Percentiles rank a stretch among this genome's conserved stretches.
These are phyloP conservation scores for Calcarius lapponicus DNA, from an alignment of 2,797 vertebrate genomes.

Conservation along the genomic window DNA sequence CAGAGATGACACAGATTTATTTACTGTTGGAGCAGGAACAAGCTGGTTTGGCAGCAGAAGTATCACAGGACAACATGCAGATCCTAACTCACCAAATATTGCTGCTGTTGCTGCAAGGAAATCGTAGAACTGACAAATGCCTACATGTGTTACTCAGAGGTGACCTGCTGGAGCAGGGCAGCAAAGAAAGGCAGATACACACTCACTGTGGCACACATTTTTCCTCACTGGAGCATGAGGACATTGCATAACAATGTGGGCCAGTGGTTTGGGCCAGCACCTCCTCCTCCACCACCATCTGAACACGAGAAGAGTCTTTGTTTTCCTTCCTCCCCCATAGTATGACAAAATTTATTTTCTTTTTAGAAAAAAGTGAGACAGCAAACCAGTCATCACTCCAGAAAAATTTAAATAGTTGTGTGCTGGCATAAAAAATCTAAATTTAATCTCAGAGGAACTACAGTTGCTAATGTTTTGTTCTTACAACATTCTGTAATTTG, in stretches of 20 bases:
- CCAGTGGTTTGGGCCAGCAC: neutral
- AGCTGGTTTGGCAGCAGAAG: neutral
- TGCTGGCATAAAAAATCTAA: neutral
- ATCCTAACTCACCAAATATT: neutral
- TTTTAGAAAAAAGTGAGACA: neutral
- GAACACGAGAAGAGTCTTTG: neutral
- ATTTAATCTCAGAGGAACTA: neutral
- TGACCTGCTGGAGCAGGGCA: neutral
- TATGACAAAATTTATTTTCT: neutral
- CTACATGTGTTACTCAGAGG: neutral
- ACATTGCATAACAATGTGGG: neutral
- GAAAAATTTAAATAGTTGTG: neutral
- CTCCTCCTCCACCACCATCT: neutral
- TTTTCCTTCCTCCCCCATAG: neutral
- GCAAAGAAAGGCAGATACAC: neutral
- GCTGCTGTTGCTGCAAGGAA: neutral
- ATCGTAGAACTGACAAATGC: neutral
- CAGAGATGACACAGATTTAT: neutral
- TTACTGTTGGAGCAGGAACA: neutral
- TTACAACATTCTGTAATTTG: neutral
- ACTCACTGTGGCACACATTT: neutral
- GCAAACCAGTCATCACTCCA: neutral
- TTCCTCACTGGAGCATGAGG: neutral
- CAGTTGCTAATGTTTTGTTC: neutral
- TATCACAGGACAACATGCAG: neutral